Conservation (phyloP, 2,888 invertebrate genomes). For the Philereme transversata region DNA sequence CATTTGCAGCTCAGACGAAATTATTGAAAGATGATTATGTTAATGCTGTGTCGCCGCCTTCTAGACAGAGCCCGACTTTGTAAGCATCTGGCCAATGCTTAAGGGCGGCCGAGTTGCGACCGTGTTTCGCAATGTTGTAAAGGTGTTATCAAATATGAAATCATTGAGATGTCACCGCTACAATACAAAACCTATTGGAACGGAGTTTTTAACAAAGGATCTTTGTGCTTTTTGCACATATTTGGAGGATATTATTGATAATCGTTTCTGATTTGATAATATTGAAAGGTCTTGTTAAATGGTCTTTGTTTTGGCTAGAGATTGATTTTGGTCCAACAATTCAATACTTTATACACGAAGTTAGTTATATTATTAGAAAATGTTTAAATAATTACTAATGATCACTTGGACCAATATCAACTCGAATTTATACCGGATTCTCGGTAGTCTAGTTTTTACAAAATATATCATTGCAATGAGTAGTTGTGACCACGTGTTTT, state of each 20-base stretch:
- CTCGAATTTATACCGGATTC: slow-evolving; percentile 1
- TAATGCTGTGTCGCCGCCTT: slow-evolving; percentile 65
- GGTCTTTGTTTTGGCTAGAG: slow-evolving; percentile 6
- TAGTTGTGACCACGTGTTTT: slow-evolving; percentile 1
- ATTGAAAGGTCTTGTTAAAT: background rate
- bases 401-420: slow-evolving; percentile 18
- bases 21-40: slow-evolving; percentile 64
- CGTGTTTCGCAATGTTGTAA: too few species aligned
- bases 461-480: background rate
- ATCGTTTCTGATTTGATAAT: background rate
- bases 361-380: background rate
- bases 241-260: too few species aligned
- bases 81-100: slow-evolving; percentile 22
- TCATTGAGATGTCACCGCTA: too few species aligned
- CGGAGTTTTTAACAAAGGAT: too few species aligned
- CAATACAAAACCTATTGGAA: too few species aligned
- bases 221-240: too few species aligned
- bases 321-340: slow-evolving; percentile 23
- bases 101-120: too few species aligned
- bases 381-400: background rate
- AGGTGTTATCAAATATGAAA: too few species aligned
- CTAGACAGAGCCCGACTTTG: slow-evolving; percentile 64
- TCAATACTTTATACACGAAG: background rate
- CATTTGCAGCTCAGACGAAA: slow-evolving; percentile 66
- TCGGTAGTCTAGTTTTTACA: background rate